Evolutionary conservation across 1,140 invertebrate species (phyloP), one percentile per base, ranked within the genome.

Genomic region (Teleogryllus occipitalis): DNA sequence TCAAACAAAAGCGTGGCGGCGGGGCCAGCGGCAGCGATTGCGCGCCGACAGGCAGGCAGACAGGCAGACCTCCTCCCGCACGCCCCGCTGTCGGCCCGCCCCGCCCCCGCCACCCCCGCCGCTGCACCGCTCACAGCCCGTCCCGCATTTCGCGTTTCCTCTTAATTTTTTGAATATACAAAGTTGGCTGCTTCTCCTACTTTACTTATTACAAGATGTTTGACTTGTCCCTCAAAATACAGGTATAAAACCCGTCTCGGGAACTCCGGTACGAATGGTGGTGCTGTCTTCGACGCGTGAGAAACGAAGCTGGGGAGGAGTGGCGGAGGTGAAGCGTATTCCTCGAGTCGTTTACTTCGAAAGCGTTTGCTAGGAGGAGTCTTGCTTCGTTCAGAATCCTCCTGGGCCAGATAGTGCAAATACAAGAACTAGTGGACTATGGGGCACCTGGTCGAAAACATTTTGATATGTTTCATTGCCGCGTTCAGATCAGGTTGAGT

Each of bases 201-300:
- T 65, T 65, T 65, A 65, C 54, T 65, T 65, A 65, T 65, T 65
- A 65, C 54, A 65, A 65, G 54, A 18, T 65, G 54, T 65, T 65
- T 65, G 54, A 65, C 54, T 65, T 65, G 54, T 65, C 18, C 54
- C 54, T 65, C 54, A 65, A 18, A 65, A 65, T 65, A 65, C 54
- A 65, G 54, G 54, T 65, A 65, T 65, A 65, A 65, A 65, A 65
- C 54, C 54, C 18, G 54, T 65, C 18, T 65, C 54, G 10, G 54
- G 54, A 65, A 65, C 54, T 65, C 54, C 18, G 18, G 54, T 65
- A 65, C 54, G 54, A 65, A 65, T 65, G 54, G 54, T 65, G 54
- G 18, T 18, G 54, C 18, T 65, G 54, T 18, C 18, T 10, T 14
- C 54, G 54, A 65, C 10, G 54, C 54, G 54, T 18, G 18, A 65